Base-by-base conservation (phyloP, 1,140 invertebrate genomes). In the Prorops nasuta region DNA sequence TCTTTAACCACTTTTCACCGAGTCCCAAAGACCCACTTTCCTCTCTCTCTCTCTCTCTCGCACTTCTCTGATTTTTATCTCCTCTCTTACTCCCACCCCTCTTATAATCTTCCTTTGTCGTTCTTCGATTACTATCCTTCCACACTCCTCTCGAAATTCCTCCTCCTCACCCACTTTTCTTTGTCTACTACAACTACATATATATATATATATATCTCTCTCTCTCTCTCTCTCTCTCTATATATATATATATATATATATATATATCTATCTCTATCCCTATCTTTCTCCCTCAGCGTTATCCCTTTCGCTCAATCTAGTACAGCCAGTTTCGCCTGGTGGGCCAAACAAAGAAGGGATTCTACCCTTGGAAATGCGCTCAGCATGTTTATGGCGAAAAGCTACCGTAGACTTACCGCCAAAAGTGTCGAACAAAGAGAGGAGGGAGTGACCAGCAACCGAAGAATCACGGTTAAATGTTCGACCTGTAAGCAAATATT, bases 331-430 rank as follows among this genome's bases (percentile, higher is more conserved):
- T 61, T 58, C 41, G 18, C 34, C 31, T 32, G 39, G 15, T 7
- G 44, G 24, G 40, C 21, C 54, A 51, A 60, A 64, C 62, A 64
- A 63, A 63, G 60, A 60, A 32, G 34, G 19, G 31, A 32, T 51
- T 46, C 44, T 50, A 49, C 43, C 60, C 60, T 39, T 52, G 36
- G 49, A 54, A 62, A 51, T 47, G 50, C 53, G 53, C 48, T 44
- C 22, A 61, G 61, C 61, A 59, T 64, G 59, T 64, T 62, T 64
- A 64, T 58, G 56, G 45, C 31, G 43, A 24, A 54, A 56, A 56
- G 44, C 41, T 39, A 32, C 34, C 51, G 50, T 52, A 35, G 44
- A 39, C 21, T 56, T 56, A 46, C 45, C 18, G 53, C 16, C 54
- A 38, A 47, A 51, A 53, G 36, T 24, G 32, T 8, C 34, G 24